Evolutionary conservation across 2,113 vertebrate genomes (phyloP), one percentile per base, ranked within the genome.

Genomic region (Fulmarus glacialis): DNA sequence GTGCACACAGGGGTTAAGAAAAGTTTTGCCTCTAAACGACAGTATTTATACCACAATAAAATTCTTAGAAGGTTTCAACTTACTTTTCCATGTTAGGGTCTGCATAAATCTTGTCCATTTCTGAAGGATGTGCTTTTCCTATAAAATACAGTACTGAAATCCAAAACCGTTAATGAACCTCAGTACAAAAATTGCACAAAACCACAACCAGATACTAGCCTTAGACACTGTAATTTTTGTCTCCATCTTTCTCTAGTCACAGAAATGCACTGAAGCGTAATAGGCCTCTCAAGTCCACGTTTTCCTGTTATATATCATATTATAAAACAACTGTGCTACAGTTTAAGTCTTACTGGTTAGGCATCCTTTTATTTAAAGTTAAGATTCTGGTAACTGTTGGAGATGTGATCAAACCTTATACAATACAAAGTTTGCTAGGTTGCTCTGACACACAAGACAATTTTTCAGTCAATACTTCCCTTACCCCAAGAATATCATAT

Each of bases 41-140:
- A 64, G 38, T 40, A 93, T 91, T 83, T 62, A 42, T 81, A 75
- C 5, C 53, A 52, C 62, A 43, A 29, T 21, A 60, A 83, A 59
- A 73, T 71, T 43, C 42, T 88, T 15, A 45, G 5, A 77, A 24
- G 24, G 23, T 82, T 92, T 94, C 50, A 94, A 98, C 98, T 98
- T 98, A 98, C 98, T 89, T 98, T 92, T 98, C 98, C 78, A 95
- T 59, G 82, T 86, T 97, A 27, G 80, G 43, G 27, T 98, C 98
- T 86, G 74, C 40, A 83, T 84, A 97, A 45, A 93, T 70, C 17
- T 87, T 97, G 91, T 98, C 98, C 98, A 98, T 98, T 73, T 87
- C 84, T 87, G 77, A 89, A 96, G 90, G 87, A 91, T 21, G 48
- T 72, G 19, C 10, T 86, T 97, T 82, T 94, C 82, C 97, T 98